phyloP scores from a whole-genome alignment of 2,797 vertebrate species.

The Gallinago nigripennis region DNA sequence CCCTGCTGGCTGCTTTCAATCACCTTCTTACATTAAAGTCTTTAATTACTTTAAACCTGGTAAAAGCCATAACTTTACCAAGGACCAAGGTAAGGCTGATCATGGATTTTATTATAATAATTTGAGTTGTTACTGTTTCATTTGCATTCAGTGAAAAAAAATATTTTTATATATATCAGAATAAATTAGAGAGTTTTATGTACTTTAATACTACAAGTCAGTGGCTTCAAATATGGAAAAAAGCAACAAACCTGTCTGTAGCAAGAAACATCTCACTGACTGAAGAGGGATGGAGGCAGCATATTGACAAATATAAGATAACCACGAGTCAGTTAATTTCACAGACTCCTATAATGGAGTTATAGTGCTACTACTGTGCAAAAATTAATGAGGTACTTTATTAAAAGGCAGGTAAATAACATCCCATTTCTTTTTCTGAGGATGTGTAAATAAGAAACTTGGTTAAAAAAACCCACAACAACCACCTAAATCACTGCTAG shows the following conservation, averaged over 20 bases:
- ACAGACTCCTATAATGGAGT: not conserved
- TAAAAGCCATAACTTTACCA: not conserved
- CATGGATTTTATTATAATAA: conserved; percentile 3
- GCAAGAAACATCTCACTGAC: not conserved
- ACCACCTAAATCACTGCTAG: not conserved
- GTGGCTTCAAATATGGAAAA: not conserved
- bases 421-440: not conserved
- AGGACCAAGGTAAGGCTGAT: not conserved
- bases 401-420: not conserved
- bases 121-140: not conserved
- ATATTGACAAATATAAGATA: not conserved
- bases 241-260: not conserved
- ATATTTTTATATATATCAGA: not conserved
- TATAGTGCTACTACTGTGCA: not conserved
- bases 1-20: not conserved
- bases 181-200: not conserved
- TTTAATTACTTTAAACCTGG: not conserved
- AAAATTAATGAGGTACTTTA: not conserved
- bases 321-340: not conserved
- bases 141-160: not conserved
- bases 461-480: not conserved
- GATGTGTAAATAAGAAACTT: not conserved
- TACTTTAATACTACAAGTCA: not conserved
- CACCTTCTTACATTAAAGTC: not conserved
- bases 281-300: not conserved